Evolutionary conservation across 2,113 vertebrate species (phyloP).

Genomic region (Dasyornis broadbenti): DNA sequence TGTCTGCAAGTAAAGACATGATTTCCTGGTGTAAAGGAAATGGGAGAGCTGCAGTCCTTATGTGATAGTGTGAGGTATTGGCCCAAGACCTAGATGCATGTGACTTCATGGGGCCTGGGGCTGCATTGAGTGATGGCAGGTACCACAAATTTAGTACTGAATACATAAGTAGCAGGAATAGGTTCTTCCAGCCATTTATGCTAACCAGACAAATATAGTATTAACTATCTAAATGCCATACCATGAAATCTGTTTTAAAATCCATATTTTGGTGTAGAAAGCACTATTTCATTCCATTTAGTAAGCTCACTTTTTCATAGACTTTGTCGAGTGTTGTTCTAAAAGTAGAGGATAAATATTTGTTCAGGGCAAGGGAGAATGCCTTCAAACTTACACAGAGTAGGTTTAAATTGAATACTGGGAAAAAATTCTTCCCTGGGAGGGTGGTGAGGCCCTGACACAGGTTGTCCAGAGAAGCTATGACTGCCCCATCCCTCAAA

Average conservation of each 20-base stretch:
- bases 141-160: background rate
- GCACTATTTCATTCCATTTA: background rate
- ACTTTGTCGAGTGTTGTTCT: background rate
- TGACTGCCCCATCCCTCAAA: background rate
- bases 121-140: background rate
- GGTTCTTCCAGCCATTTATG: background rate
- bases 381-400: background rate
- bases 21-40: background rate
- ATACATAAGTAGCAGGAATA: background rate
- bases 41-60: background rate
- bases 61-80: background rate
- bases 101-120: background rate
- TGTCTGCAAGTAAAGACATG: background rate
- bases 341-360: background rate
- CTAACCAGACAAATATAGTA: background rate
- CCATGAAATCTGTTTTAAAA: background rate
- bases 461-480: background rate
- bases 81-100: background rate
- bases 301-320: background rate
- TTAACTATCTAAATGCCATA: background rate
- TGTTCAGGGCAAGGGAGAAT: background rate
- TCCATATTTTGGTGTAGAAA: background rate
- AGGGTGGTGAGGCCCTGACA: background rate
- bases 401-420: background rate
- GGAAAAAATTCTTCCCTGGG: background rate